Evolutionary conservation across 2,888 invertebrate genomes (phyloP), one percentile per base, ranked within the genome.

Genomic region (Melolontha melolontha): DNA sequence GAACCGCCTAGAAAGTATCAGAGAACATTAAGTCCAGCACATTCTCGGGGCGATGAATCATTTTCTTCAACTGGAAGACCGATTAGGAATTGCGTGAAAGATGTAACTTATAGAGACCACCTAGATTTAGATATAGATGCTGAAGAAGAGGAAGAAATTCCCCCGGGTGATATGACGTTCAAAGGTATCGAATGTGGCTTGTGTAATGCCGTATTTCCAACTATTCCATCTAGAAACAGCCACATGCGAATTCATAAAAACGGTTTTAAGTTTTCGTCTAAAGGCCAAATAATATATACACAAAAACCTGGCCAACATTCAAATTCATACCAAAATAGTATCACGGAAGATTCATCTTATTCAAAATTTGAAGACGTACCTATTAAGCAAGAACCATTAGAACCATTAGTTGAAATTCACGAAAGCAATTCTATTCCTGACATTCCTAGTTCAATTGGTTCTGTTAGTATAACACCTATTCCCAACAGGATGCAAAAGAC

Each of bases 191-290:
- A 82, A 16, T 83, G 83, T 72, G 79, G 77, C 47, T 78, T 82
- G 44, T 84, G 84, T 69, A 79, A 79, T 64, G 81, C 81, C 0
- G 80, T 82, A 1, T 84, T 84, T 71, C 82, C 82, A 0, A 82
- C 82, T 0, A 79, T 81, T 14, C 81, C 82, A 50, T 83, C 84
- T 0, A 72, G 80, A 12, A 83, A 83, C 68, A 82, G 81, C 67
- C 84, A 84, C 73, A 84, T 84, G 84, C 76, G 84, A 16, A 82
- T 84, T 16, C 84, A 84, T 71, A 83, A 83, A 68, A 77, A 78
- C 11, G 81, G 68, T 5, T 65, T 67, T 27, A 67, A 65, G 59
- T 52, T 41, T 16, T 67, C 70, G 1, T 34, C 66, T 6, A 66
- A 66, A 14, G 47, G 49, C 2, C 59, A 55, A 41, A 39, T 57